These are phyloP conservation scores for Seriola rivoliana DNA, from an alignment of 2,113 vertebrate species.

Conservation along the genomic window DNA sequence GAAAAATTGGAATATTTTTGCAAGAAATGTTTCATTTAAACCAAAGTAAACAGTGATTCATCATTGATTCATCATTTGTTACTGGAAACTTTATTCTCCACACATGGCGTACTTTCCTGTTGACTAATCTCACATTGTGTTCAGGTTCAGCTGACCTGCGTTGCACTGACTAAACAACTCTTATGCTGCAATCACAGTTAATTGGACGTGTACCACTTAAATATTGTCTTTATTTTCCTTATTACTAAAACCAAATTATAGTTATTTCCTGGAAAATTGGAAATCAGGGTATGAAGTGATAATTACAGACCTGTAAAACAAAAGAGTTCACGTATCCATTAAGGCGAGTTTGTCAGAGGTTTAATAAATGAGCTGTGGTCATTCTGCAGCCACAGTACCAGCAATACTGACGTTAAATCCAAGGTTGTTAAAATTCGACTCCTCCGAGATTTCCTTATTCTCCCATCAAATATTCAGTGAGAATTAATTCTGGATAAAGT, in stretches of 20 bases:
- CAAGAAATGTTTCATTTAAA: background rate
- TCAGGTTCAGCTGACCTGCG: background rate
- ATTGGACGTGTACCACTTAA: background rate
- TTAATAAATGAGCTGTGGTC: background rate
- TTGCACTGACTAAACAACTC: background rate
- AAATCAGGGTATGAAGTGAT: background rate
- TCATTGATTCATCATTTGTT: background rate
- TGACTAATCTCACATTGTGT: background rate
- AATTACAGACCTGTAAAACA: background rate
- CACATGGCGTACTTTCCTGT: background rate
- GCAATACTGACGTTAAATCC: background rate
- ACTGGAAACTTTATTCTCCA: background rate
- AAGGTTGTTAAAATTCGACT: background rate
- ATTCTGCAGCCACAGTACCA: too few relatives aligned
- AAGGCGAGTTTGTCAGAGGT: background rate
- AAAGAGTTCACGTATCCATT: background rate
- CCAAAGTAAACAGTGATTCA: too few relatives aligned
- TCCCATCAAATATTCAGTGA: background rate
- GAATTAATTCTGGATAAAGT: background rate
- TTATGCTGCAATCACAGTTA: background rate
- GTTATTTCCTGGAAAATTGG: background rate
- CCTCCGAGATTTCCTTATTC: background rate
- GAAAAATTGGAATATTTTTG: background rate
- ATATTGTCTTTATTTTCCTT: background rate
- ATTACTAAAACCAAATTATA: background rate